Conservation (phyloP, 1,140 invertebrate genomes). For the Trissolcus basalis region DNA sequence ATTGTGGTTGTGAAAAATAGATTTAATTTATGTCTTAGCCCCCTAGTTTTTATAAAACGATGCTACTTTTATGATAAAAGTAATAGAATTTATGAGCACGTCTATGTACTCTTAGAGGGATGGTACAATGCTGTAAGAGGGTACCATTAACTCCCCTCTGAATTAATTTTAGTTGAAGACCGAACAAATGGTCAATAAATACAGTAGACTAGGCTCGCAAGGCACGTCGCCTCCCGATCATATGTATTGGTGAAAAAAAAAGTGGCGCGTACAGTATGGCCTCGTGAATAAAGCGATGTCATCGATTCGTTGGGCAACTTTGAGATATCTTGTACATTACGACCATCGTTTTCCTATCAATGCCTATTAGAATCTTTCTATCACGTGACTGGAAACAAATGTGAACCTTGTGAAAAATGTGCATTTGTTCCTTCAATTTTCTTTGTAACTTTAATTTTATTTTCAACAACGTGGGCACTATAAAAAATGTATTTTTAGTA, state of each 20-base stretch:
- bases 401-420: too few relatives aligned
- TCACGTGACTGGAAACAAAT: too few relatives aligned
- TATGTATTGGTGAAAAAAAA: slow-evolving; percentile 31
- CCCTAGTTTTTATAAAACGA: slow-evolving; percentile 10
- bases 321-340: slow-evolving; percentile 34
- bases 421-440: too few relatives aligned
- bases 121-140: slow-evolving; percentile 26
- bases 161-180: slow-evolving; percentile 52
- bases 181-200: slow-evolving; percentile 60
- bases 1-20: too few relatives aligned
- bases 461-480: too few relatives aligned
- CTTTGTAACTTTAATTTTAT: too few relatives aligned
- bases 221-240: slow-evolving; percentile 30
- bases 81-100: slow-evolving; percentile 41
- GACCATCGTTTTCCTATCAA: background rate
- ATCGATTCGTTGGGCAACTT: slow-evolving; percentile 35
- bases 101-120: slow-evolving; percentile 30
- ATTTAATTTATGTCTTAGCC: too few relatives aligned
- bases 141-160: slow-evolving; percentile 42
- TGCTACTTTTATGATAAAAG: slow-evolving; percentile 33
- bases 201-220: slow-evolving; percentile 30
- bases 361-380: too few relatives aligned
- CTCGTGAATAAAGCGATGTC: slow-evolving; percentile 27
- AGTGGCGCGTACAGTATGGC: slow-evolving; percentile 31
- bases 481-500: too few relatives aligned